Evolutionary conservation across 2,113 vertebrate genomes (phyloP).

Genomic region (Lepisosteus oculatus): DNA sequence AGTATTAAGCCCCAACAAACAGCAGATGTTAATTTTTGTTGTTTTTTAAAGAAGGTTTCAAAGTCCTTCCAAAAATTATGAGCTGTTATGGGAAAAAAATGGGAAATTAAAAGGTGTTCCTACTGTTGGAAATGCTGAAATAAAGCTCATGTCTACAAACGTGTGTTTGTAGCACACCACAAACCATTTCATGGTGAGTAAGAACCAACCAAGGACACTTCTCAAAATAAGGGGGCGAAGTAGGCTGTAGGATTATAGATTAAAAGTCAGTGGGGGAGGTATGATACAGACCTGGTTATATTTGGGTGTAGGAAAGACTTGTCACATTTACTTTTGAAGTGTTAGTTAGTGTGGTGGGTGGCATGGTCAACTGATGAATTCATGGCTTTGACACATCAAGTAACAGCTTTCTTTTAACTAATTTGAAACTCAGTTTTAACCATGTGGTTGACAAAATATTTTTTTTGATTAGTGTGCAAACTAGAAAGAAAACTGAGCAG

Average conservation of each 20-base stretch:
- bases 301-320: slow-evolving; percentile 8
- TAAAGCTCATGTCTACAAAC: not conserved
- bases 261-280: slow-evolving; percentile 16
- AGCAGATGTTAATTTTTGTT: slow-evolving; percentile 39
- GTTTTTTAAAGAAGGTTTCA: slow-evolving; percentile 9
- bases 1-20: slow-evolving; percentile 25
- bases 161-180: slow-evolving; percentile 8
- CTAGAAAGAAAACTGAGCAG: too few species aligned
- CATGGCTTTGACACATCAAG: not conserved
- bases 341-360: slow-evolving; percentile 10
- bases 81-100: not conserved
- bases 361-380: slow-evolving; percentile 15
- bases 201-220: slow-evolving; percentile 12
- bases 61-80: slow-evolving; percentile 5
- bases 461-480: too few species aligned
- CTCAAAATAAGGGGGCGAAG: slow-evolving; percentile 3
- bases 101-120: slow-evolving; percentile 2
- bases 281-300: slow-evolving; percentile 6
- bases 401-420: not conserved
- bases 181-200: slow-evolving; percentile 9
- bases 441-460: too few species aligned
- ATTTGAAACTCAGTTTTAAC: not conserved
- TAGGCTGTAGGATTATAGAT: slow-evolving; percentile 16
- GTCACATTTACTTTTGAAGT: slow-evolving; percentile 12
- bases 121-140: slow-evolving; percentile 7